These are phyloP conservation scores for Aegotheles bennettii DNA, from an alignment of 2,113 vertebrate species.

Conservation along the genomic window DNA sequence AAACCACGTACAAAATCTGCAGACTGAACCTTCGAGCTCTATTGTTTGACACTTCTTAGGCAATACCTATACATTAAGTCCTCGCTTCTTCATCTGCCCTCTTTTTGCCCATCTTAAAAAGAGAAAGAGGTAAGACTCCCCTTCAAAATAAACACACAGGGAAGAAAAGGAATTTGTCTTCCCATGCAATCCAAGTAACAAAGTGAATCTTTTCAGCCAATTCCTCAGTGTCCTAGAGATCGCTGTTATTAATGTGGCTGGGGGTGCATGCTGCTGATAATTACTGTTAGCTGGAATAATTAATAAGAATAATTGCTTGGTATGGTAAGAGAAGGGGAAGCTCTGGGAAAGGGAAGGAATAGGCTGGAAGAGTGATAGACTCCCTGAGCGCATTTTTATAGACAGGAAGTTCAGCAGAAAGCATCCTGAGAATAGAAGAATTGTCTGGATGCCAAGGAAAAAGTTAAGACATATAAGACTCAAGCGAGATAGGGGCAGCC, in stretches of 20 bases:
- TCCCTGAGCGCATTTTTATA: constrained; percentile 73
- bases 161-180: constrained; percentile 55
- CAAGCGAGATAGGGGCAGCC: constrained; percentile 38
- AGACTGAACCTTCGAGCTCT: not conserved
- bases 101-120: not conserved
- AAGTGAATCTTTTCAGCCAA: constrained; percentile 72
- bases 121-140: not conserved
- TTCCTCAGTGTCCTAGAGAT: constrained; percentile 77
- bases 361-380: constrained; percentile 69
- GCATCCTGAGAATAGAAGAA: constrained; percentile 72
- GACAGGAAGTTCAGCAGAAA: constrained; percentile 76
- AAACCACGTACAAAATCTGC: not conserved
- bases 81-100: not conserved
- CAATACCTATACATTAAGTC: not conserved
- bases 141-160: rapidly evolving
- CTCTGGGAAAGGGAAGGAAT: constrained; percentile 76
- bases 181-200: constrained; percentile 48
- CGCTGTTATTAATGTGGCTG: constrained; percentile 79
- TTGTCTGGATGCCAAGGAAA: constrained; percentile 76
- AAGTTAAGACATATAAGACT: constrained; percentile 68
- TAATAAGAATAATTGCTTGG: constrained; percentile 83
- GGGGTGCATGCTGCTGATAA: constrained; percentile 80
- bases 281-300: constrained; percentile 83
- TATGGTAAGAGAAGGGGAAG: constrained; percentile 74
- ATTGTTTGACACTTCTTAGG: not conserved